phyloP scores from a whole-genome alignment of 2,113 vertebrate species.

The Emberiza fucata region DNA sequence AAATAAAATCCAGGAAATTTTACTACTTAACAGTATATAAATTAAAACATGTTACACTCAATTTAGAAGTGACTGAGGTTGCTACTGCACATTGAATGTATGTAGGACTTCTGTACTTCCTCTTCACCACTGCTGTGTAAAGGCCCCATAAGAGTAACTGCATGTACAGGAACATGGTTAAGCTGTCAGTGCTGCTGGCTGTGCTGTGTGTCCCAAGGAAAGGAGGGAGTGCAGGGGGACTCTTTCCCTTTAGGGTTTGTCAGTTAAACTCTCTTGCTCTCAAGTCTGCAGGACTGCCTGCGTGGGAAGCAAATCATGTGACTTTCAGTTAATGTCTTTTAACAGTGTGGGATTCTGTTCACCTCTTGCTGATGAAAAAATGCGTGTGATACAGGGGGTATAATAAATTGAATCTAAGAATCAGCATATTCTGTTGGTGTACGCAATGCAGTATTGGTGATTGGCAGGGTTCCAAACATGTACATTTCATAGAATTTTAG shows the following conservation, averaged over 20 bases:
- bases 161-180: neutral
- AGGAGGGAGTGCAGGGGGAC: neutral
- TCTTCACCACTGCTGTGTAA: neutral
- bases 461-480: accelerated
- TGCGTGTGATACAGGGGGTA: neutral
- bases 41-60: neutral
- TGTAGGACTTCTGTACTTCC: neutral
- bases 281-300: neutral
- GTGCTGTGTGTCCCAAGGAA: neutral
- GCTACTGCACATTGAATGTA: neutral
- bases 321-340: neutral
- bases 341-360: neutral
- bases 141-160: accelerated
- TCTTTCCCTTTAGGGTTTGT: neutral
- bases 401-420: neutral
- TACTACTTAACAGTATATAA: neutral
- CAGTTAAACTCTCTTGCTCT: neutral
- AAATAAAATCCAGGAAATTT: neutral
- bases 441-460: neutral
- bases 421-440: neutral
- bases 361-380: neutral
- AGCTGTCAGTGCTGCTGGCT: neutral
- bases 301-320: neutral
- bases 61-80: neutral
- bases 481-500: neutral